Conservation (phyloP, 2,797 vertebrate species). For the Fundulus diaphanus region DNA sequence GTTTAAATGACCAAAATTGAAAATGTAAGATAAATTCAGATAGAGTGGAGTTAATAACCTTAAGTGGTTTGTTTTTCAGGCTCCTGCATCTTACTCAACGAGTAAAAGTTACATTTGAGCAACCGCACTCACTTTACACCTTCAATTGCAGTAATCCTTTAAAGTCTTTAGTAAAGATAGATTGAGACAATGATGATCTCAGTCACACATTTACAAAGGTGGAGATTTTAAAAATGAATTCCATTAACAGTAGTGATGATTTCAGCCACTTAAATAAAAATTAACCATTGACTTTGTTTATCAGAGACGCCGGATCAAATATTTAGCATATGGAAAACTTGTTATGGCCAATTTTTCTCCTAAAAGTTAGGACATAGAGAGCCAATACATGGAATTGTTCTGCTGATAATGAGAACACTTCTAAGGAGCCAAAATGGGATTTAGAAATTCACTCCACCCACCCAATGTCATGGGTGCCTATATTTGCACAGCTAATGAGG, state of each 20-base stretch:
- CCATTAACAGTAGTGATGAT: neutral
- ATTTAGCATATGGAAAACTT: neutral
- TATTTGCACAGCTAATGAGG: constrained; percentile 48
- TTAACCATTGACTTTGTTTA: neutral
- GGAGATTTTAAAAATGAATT: neutral
- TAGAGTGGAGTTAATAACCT: neutral
- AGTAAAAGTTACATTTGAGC: neutral
- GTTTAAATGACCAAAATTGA: neutral
- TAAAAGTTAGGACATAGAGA: constrained; percentile 15
- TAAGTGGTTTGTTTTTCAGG: neutral
- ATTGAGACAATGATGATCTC: neutral
- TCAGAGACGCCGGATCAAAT: neutral
- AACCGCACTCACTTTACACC: neutral
- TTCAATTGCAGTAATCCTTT: neutral
- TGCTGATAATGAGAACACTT: constrained; percentile 31
- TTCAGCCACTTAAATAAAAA: neutral
- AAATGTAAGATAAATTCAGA: neutral
- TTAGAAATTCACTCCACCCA: constrained; percentile 13
- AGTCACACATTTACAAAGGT: neutral
- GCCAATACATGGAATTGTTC: constrained; percentile 22
- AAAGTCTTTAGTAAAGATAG: neutral
- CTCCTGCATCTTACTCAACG: neutral
- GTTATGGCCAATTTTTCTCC: neutral
- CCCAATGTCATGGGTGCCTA: constrained; percentile 37
- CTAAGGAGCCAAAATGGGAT: constrained; percentile 27